Percentiles rank a stretch among this genome's conserved stretches.
These are phyloP conservation scores for Paedocypris sp. DNA, from an alignment of 2,113 vertebrate genomes.

Conservation along the genomic window DNA sequence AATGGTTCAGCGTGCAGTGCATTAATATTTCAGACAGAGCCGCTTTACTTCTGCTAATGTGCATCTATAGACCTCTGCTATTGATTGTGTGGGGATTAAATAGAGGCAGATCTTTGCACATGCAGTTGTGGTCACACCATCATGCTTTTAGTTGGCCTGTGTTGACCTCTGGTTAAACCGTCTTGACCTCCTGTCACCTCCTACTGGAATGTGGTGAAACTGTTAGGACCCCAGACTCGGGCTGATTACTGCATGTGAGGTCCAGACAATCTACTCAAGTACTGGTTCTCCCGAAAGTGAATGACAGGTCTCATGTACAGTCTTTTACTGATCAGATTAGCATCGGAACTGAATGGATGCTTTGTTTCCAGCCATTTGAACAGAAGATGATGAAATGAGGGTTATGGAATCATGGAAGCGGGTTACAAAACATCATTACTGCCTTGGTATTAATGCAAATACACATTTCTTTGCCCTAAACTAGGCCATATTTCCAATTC, in stretches of 20 bases:
- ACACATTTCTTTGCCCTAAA: too few relatives aligned
- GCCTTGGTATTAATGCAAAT: too few relatives aligned
- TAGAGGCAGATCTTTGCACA: not conserved
- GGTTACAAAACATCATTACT: too few relatives aligned
- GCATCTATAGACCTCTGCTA: not conserved
- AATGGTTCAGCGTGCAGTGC: not conserved
- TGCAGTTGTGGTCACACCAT: too few relatives aligned
- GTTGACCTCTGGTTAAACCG: not conserved
- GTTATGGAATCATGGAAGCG: too few relatives aligned
- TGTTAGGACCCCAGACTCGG: not conserved
- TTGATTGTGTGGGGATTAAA: slow-evolving; percentile 2
- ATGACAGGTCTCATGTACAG: not conserved
- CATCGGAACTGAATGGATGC: not conserved
- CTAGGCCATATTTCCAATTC: not conserved
- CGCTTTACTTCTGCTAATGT: slow-evolving; percentile 4
- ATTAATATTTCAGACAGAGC: slow-evolving; percentile 4
- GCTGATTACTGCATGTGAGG: not conserved
- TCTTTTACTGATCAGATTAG: not conserved
- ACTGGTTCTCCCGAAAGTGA: too few relatives aligned
- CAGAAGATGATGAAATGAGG: too few relatives aligned
- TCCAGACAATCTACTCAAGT: not conserved
- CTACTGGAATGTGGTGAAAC: not conserved
- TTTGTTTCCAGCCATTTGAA: not conserved
- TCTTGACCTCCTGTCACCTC: not conserved
- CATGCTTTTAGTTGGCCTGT: too few relatives aligned